These are phyloP conservation scores for Parascotia fuliginaria DNA, from an alignment of 2,888 invertebrate genomes.

Conservation along the genomic window DNA sequence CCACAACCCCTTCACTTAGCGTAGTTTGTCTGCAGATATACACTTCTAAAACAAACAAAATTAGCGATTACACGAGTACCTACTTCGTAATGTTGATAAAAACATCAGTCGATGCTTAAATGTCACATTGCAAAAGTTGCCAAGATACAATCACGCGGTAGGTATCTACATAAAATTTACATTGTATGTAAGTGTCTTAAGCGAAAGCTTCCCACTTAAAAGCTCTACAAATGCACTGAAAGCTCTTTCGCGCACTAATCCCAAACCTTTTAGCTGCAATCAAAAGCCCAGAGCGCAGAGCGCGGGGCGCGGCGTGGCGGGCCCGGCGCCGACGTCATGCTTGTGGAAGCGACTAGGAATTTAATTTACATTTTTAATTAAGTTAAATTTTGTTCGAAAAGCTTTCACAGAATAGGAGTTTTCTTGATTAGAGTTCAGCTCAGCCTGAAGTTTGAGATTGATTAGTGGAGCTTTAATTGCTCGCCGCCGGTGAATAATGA, in stretches of 20 bases:
- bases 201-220: constrained; percentile 86
- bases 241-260: constrained; percentile 86
- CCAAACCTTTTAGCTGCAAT: constrained; percentile 87
- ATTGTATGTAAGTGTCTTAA: constrained; percentile 86
- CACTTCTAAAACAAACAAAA: constrained; percentile 46
- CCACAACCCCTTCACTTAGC: constrained; percentile 65
- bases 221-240: constrained; percentile 87
- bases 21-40: constrained; percentile 55
- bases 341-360: constrained; percentile 85
- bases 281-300: constrained; percentile 82
- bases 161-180: constrained; percentile 80
- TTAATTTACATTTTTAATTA: constrained; percentile 87
- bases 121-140: constrained; percentile 38
- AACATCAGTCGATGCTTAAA: constrained; percentile 20
- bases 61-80: constrained; percentile 27
- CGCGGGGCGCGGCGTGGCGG: constrained; percentile 46
- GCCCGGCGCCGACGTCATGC: constrained; percentile 66
- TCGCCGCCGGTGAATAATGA: constrained; percentile 84
- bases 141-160: constrained; percentile 58
- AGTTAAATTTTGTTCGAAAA: constrained; percentile 86
- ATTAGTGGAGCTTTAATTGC: constrained; percentile 85
- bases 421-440: constrained; percentile 86
- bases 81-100: constrained; percentile 15
- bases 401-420: constrained; percentile 85
- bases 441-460: constrained; percentile 84